Conservation (phyloP, 2,888 invertebrate species). For the Drosophila paramelanica region DNA sequence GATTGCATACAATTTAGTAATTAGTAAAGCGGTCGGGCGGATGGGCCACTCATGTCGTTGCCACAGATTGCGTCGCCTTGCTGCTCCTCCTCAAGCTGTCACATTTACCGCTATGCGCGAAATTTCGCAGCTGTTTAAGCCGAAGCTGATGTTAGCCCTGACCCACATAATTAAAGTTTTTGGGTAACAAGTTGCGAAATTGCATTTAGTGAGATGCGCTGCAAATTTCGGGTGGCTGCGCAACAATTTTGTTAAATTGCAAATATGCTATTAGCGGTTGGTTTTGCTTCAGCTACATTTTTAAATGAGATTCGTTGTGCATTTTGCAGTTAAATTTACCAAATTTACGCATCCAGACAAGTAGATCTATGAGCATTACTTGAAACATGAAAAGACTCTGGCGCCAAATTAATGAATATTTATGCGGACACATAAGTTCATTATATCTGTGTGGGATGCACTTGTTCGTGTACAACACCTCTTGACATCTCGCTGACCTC, state of each 20-base stretch:
- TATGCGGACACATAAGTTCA: conserved; percentile 53
- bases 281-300: not conserved
- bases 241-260: conserved; percentile 30
- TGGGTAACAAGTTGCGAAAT: conserved; percentile 57
- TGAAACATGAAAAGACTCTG: conserved; percentile 23
- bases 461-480: conserved; percentile 23
- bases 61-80: conserved; percentile 10
- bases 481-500: conserved; percentile 72
- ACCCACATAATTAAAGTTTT: conserved; percentile 58
- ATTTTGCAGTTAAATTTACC: not conserved
- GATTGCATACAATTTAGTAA: conserved; percentile 49
- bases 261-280: conserved; percentile 18
- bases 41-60: not conserved
- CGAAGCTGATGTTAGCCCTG: conserved; percentile 49
- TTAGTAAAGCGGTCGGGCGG: not conserved
- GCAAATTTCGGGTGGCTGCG: conserved; percentile 35
- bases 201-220: conserved; percentile 73
- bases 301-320: conserved; percentile 9
- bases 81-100: conserved; percentile 45
- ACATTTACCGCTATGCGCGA: not conserved
- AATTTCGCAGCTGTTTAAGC: not conserved
- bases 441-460: conserved; percentile 34
- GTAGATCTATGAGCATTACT: conserved; percentile 34
- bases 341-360: not conserved
- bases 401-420: conserved; percentile 62